Conservation (phyloP, 2,113 vertebrate genomes). For the Puma concolor region DNA sequence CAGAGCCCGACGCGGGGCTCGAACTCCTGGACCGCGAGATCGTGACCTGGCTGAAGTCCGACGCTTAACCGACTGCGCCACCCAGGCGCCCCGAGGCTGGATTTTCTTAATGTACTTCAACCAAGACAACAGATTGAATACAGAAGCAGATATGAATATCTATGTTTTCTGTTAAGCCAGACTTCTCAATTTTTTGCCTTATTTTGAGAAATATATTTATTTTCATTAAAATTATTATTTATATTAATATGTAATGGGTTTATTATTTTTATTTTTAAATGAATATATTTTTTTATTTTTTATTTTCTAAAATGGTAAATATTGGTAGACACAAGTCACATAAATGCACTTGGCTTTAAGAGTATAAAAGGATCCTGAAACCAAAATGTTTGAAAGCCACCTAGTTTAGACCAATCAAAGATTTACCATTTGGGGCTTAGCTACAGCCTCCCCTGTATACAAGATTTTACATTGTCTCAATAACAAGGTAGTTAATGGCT, state of each 20-base stretch:
- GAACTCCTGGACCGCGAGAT: no score
- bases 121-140: not conserved
- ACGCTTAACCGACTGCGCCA: no score
- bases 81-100: no score
- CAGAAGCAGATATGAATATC: not conserved
- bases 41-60: no score
- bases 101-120: not conserved
- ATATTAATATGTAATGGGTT: not conserved
- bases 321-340: not conserved
- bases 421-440: not conserved
- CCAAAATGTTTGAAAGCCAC: not conserved
- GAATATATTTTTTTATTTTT: not conserved
- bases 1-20: no score
- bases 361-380: not conserved
- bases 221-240: not conserved
- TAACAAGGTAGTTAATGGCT: not conserved
- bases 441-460: not conserved
- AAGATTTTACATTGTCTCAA: not conserved
- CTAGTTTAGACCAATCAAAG: conserved; percentile 17
- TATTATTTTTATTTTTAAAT: conserved; percentile 30
- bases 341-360: not conserved
- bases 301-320: not conserved
- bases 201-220: conserved; percentile 22
- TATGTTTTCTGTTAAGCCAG: not conserved
- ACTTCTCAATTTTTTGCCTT: not conserved